Percentiles rank a stretch among this genome's conserved stretches.
phyloP scores from a whole-genome alignment of 2,113 vertebrate genomes.

The Pterocles orientalis region DNA sequence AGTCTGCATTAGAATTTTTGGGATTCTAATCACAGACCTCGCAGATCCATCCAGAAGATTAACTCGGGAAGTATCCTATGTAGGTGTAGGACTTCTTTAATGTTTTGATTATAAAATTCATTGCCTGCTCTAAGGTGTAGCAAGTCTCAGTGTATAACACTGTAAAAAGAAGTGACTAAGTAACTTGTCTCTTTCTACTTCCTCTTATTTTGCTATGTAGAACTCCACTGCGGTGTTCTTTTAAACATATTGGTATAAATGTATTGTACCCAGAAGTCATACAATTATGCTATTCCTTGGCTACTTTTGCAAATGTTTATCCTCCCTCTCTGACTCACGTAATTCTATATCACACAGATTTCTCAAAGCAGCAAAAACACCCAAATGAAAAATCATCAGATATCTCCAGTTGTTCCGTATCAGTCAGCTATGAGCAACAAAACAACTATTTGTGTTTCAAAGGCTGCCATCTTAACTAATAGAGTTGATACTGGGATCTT shows the following conservation, averaged over 20 bases:
- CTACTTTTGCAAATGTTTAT: background rate
- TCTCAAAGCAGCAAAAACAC: background rate
- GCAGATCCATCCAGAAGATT: background rate
- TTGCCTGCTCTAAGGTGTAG: background rate
- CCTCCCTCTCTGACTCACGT: background rate
- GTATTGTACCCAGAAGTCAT: background rate
- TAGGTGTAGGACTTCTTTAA: background rate
- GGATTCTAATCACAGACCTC: background rate
- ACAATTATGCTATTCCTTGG: background rate
- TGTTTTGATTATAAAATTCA: background rate
- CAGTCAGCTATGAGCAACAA: background rate
- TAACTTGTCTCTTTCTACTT: background rate
- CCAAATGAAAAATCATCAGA: background rate
- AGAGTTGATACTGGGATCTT: background rate
- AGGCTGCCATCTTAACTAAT: background rate
- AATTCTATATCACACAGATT: background rate
- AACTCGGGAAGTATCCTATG: background rate
- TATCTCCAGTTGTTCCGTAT: background rate
- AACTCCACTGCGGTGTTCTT: background rate
- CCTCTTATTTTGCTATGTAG: background rate
- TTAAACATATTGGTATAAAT: background rate
- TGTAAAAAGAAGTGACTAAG: background rate
- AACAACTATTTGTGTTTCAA: background rate
- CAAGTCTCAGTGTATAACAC: background rate
- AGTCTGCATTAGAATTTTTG: background rate